These are phyloP conservation scores for Pogonomyrmex barbatus DNA, from an alignment of 1,140 invertebrate genomes.

Conservation along the genomic window DNA sequence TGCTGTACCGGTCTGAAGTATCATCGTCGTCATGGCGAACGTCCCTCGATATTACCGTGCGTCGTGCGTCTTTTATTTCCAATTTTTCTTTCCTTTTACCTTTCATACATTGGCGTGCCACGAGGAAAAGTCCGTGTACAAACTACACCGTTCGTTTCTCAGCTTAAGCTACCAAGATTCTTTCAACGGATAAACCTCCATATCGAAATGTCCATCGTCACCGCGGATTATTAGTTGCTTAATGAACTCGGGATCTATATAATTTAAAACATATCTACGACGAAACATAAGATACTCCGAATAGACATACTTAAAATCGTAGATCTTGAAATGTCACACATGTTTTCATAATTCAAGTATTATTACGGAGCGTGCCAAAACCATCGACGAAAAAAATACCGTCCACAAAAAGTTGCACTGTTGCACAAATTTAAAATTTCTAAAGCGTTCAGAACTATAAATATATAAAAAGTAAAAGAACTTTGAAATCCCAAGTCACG, in stretches of 20 bases:
- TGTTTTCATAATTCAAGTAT: background rate
- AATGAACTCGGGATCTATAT: background rate
- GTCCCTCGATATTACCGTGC: slow-evolving; percentile 53
- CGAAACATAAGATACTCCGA: too few species aligned
- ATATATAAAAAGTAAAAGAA: background rate
- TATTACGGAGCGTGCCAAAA: background rate
- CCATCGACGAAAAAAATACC: background rate
- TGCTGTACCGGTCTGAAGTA: slow-evolving; percentile 61
- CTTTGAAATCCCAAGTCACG: background rate
- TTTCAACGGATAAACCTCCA: background rate
- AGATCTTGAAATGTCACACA: background rate
- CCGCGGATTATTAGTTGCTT: background rate
- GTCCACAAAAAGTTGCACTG: too few species aligned
- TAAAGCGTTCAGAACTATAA: background rate
- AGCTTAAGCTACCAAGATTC: slow-evolving; percentile 1
- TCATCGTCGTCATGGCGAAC: slow-evolving; percentile 55
- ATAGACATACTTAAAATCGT: background rate
- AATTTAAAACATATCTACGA: background rate
- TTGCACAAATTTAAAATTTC: background rate
- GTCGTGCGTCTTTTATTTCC: slow-evolving; percentile 44
- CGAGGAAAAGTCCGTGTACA: slow-evolving; percentile 12
- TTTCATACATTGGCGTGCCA: slow-evolving; percentile 39
- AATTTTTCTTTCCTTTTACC: slow-evolving; percentile 51
- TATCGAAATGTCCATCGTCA: background rate
- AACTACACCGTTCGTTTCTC: background rate